Evolutionary conservation across 30 jellyfish, hydroid and myxozoan species (phyloP), one percentile per base, ranked within the genome.

Genomic region (Aurelia sp.): DNA sequence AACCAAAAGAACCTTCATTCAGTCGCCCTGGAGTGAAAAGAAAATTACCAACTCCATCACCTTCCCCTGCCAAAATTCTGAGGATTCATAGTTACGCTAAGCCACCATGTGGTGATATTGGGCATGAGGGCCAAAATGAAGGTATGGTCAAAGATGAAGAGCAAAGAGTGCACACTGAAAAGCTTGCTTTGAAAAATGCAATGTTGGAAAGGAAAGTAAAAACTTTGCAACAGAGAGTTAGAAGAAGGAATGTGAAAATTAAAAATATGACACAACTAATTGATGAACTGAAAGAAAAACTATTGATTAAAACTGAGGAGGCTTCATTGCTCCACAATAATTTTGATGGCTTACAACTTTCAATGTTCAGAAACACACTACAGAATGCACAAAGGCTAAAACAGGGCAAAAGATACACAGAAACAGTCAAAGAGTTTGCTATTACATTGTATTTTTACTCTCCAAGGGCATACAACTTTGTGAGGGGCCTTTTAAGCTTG

Each of bases 291-390:
- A 80, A 80, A 64, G 23, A 80, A 6, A 15, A 80, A 16, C 62
- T 80, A 21, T 73, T 65, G 58, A 52, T 80, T 16, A 66, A 80
- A 80, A 8, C 90, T 16, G 81, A 33, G 35, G 74, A 80, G 52
- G 90, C 90, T 12, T 19, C 85, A 18, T 66, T 80, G 53, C 86
- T 80, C 13, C 86, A 80, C 22, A 50, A 65, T 50, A 41, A 80
- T 50, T 80, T 80, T 80, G 90, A 66, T 47, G 70, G 70, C 13
- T 59, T 80, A 12, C 86, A 80, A 33, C 85, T 80, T 15, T 80
- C 90, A 37, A 15, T 80, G 73, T 80, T 80, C 53, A 30, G 48
- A 80, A 64, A 23, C 3, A 30, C 21, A 3, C 31, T 80, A 50
- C 6, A 80, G 86, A 82, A 82, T 67, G 66, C 57, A 23, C 20